Base-by-base conservation (phyloP, 2,797 vertebrate genomes). In the Remorina albescens region DNA sequence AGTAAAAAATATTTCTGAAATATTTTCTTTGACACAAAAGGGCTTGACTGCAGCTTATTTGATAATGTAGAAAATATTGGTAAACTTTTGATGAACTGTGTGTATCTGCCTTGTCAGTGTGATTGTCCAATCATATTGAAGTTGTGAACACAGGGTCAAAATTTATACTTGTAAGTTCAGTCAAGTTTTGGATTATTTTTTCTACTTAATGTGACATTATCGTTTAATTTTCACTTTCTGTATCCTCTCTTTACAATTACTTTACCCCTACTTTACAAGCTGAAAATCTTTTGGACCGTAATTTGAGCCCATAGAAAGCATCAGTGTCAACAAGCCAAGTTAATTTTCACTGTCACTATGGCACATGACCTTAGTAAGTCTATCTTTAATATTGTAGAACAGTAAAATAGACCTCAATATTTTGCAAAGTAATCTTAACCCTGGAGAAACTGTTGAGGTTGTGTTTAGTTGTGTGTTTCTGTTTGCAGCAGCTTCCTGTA, bases 361-460 rank as follows among this genome's bases (percentile, higher is more conserved):
- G 9, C 10, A 11, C 10, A 11, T 9, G 39, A 6, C 15, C 39
- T 18, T 7, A 7, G 39, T 15, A 5, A 18, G 15, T 18, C 16
- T 6, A 41, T 18, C 18, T 41, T 41, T 16, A 41, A 0, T 41
- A 7, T 44, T 44, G 8, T 18, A 44, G 5, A 36, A 36, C 8
- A 19, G 15, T 41, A 41, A 41, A 46, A 7, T n/a, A 0, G n/a
- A 30, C 9, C 8, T 50, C 4, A 0, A 51, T 50, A 13, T 30
- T 47, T n/a, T 4, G 13, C 57, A 2, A 51, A 58, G 8, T 12
- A 5, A 19, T 7, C 8, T 53, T 28, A 5, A 34, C 4, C 28
- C 25, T 84, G 54, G 36, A 69, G 46, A 6, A 41, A 46, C 51
- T 58, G 47, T 42, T 61, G 32, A 34, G 30, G 34, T 36, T 10